phyloP scores from a whole-genome alignment of 2,888 invertebrate genomes.

The Petrophora chlorosata region DNA sequence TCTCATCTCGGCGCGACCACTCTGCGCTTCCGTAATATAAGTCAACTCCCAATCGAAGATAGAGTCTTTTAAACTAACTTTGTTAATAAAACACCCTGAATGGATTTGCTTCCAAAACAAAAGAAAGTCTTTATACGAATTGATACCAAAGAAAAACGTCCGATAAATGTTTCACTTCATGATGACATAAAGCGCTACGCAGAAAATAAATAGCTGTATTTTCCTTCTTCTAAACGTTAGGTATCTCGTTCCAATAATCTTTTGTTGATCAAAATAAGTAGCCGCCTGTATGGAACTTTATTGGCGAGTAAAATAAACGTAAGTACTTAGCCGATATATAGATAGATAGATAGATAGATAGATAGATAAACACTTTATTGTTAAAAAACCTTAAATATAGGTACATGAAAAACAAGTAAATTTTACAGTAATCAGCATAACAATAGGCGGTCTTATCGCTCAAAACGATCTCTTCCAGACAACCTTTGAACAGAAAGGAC shows the following conservation, averaged over 20 bases:
- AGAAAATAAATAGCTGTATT: neutral
- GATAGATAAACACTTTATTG: too few relatives aligned
- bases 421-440: too few relatives aligned
- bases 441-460: too few relatives aligned
- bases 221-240: neutral
- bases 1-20: slow-evolving; percentile 23
- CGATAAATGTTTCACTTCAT: neutral
- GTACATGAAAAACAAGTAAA: too few relatives aligned
- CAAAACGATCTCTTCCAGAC: too few relatives aligned
- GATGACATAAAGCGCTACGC: neutral
- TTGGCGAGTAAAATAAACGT: slow-evolving; percentile 3
- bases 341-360: too few relatives aligned
- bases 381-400: too few relatives aligned
- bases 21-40: slow-evolving; percentile 16
- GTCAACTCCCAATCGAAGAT: slow-evolving; percentile 11
- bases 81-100: slow-evolving; percentile 28
- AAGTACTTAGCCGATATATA: too few relatives aligned
- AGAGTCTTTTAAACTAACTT: slow-evolving; percentile 18
- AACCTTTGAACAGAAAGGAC: too few relatives aligned
- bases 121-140: neutral
- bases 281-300: too few relatives aligned
- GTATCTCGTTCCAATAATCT: neutral
- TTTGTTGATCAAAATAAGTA: neutral
- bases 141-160: neutral
- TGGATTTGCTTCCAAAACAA: slow-evolving; percentile 7